These are phyloP conservation scores for Stenurella melanura DNA, from an alignment of 2,888 invertebrate genomes.

Conservation along the genomic window DNA sequence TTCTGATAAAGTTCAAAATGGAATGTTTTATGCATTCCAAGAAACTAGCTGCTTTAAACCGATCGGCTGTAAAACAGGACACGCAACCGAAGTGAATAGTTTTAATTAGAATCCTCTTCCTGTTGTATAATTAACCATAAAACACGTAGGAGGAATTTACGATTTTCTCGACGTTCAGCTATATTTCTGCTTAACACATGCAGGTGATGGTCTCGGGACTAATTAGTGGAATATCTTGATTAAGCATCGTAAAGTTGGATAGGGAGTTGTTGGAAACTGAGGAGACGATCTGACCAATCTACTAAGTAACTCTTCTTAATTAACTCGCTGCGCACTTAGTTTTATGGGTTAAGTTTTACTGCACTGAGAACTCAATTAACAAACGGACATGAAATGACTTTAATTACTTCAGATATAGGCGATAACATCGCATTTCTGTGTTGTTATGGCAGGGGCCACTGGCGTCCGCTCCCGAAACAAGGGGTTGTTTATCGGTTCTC, in stretches of 20 bases:
- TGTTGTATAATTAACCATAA: constrained; percentile 4
- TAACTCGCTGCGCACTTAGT: constrained; percentile 66
- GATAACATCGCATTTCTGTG: constrained; percentile 29
- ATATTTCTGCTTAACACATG: constrained; percentile 45
- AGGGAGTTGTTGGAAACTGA: constrained; percentile 47
- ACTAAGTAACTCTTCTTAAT: constrained; percentile 63
- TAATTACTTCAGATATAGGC: constrained; percentile 61
- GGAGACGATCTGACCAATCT: constrained; percentile 54
- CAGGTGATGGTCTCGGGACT: constrained; percentile 48
- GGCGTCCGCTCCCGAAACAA: constrained; percentile 18
- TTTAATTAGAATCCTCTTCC: constrained; percentile 13
- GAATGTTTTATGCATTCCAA: background rate
- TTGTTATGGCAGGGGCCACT: constrained; percentile 5
- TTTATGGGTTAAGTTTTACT: constrained; percentile 69
- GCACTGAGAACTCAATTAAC: constrained; percentile 68
- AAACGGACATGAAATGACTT: constrained; percentile 61
- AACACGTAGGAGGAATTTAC: constrained; percentile 43
- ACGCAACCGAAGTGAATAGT: constrained; percentile 13
- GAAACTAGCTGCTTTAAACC: background rate
- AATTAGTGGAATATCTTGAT: constrained; percentile 60
- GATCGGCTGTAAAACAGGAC: constrained; percentile 4
- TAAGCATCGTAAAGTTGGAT: constrained; percentile 65
- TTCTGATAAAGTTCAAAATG: constrained; percentile 10
- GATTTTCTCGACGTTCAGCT: constrained; percentile 24
- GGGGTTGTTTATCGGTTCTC: constrained; percentile 2